Base-by-base conservation (phyloP, 1,140 invertebrate species). In the Leptopilina boulardi region DNA sequence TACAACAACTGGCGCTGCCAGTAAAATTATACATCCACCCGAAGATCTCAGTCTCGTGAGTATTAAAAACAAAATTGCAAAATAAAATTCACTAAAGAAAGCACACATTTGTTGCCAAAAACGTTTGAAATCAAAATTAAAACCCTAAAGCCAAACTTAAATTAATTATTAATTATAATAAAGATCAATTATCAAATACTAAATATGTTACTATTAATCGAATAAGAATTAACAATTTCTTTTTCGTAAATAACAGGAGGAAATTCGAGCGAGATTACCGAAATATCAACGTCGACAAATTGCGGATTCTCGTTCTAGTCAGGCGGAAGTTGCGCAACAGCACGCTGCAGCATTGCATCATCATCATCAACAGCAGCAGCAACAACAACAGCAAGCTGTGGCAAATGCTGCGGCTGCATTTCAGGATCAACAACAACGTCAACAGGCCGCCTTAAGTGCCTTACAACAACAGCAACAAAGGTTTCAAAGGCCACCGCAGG, bases 1-100 rank as follows among this genome's bases (percentile, higher is more conserved):
- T 15, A 94, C 94, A 34, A 94, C 95, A 11, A 96, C 96, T 76
- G 95, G 96, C 74, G 95, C 96, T 30, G 95, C 96, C 19, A 97
- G 96, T 87, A 96, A 96, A 92, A 98, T 99, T 73, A 95, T 99
- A 85, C 98, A 99, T 91, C 98, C 98, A 26, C 94, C 96, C 26
- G 97, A 99, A 90, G 98, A 99, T 91, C 94, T 98, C 54, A 98
- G 97, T 59, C 83, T 96, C 89, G 95, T 95, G 91, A 92, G 92
- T 90, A 74, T 26, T 56, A 10, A 23, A 13, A 54, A 0, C 4
- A 9, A 54, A 54, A n/a, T n/a, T n/a, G n/a, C n/a, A n/a, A n/a
- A n/a, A n/a, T n/a, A n/a, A n/a, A n/a, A n/a, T n/a, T n/a, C n/a
- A n/a, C n/a, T n/a, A n/a, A n/a, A n/a, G n/a, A n/a, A n/a, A n/a